phyloP scores from a whole-genome alignment of 2,888 invertebrate genomes.

The Diploptera punctata region DNA sequence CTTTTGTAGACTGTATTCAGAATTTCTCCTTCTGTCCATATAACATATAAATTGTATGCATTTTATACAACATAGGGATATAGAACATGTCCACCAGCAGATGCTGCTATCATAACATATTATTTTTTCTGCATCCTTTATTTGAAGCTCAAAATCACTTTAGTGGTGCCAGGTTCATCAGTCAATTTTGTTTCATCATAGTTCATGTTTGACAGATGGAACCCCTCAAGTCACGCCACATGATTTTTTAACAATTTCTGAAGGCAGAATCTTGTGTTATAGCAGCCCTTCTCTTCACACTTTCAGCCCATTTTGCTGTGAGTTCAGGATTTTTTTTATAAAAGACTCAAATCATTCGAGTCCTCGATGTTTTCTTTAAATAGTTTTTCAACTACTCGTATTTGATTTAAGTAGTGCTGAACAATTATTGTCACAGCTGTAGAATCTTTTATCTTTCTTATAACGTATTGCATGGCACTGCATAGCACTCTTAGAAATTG shows the following conservation, averaged over 20 bases:
- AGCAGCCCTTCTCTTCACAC: constrained; percentile 45
- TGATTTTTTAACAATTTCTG: constrained; percentile 43
- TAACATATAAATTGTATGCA: constrained; percentile 50
- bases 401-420: constrained; percentile 41
- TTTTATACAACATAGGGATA: constrained; percentile 55
- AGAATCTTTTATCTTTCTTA: background rate
- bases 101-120: constrained; percentile 52
- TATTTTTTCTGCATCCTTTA: constrained; percentile 51
- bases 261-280: constrained; percentile 38
- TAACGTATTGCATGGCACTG: background rate
- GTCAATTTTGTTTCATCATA: too few relatives aligned
- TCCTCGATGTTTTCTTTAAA: constrained; percentile 30
- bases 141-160: constrained; percentile 46
- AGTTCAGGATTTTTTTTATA: constrained; percentile 37
- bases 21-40: constrained; percentile 52
- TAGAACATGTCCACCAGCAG: constrained; percentile 49
- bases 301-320: constrained; percentile 39
- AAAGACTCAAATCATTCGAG: constrained; percentile 45
- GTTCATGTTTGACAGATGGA: too few relatives aligned
- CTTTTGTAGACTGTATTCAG: constrained; percentile 51
- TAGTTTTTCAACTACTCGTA: constrained; percentile 40
- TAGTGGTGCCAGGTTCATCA: too few relatives aligned
- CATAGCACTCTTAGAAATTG: background rate
- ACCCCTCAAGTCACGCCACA: constrained; percentile 30
- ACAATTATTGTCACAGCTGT: too few relatives aligned